These are phyloP conservation scores for Gari tellinella DNA, from an alignment of 2,888 invertebrate genomes.

Conservation along the genomic window DNA sequence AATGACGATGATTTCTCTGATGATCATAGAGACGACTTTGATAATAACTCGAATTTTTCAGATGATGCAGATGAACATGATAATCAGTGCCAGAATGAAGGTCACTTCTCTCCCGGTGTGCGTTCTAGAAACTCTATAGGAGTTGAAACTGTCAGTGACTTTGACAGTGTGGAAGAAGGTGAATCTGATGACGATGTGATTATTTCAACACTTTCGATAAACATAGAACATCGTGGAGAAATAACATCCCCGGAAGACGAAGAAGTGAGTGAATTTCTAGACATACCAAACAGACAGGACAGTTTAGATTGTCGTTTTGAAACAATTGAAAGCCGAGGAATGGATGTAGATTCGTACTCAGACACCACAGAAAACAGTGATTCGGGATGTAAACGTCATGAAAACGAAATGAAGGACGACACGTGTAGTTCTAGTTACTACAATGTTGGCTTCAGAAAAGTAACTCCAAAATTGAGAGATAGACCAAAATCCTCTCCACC, in stretches of 20 bases:
- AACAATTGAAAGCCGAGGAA: slow-evolving; percentile 25
- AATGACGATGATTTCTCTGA: slow-evolving; percentile 7
- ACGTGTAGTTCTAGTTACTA: too few relatives aligned
- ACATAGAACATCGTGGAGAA: neutral
- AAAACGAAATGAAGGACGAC: too few relatives aligned
- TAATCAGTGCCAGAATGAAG: neutral
- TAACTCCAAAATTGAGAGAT: too few relatives aligned
- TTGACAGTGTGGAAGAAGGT: neutral
- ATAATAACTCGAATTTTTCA: slow-evolving; percentile 10
- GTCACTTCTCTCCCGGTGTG: slow-evolving; percentile 28
- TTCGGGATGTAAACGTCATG: too few relatives aligned
- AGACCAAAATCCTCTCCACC: too few relatives aligned
- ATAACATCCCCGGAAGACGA: slow-evolving; percentile 27
- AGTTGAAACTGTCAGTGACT: slow-evolving; percentile 1
- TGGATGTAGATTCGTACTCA: neutral
- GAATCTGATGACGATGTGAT: neutral
- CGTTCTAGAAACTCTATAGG: slow-evolving; percentile 23
- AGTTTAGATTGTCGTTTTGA: slow-evolving; percentile 36
- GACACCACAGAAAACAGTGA: too few relatives aligned
- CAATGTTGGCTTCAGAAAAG: too few relatives aligned
- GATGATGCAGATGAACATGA: slow-evolving; percentile 4
- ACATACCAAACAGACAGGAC: slow-evolving; percentile 24
- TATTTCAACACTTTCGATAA: neutral
- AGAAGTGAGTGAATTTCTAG: slow-evolving; percentile 40
- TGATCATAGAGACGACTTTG: neutral